These are phyloP conservation scores for Drosophila rubida DNA, from an alignment of 2,888 invertebrate genomes.

Conservation along the genomic window DNA sequence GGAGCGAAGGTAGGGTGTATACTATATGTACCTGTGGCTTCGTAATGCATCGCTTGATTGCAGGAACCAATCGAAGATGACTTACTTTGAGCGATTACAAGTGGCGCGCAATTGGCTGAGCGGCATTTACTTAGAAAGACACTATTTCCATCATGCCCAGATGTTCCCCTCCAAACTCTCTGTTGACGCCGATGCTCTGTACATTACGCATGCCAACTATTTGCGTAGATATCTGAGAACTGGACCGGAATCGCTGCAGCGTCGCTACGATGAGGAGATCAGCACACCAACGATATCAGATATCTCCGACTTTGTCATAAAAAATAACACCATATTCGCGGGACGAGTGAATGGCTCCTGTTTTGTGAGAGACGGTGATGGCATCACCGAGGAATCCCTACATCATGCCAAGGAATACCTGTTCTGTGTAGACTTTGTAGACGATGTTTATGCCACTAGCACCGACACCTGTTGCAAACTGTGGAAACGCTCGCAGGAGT, in stretches of 20 bases:
- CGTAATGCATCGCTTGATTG: not conserved
- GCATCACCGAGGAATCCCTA: slow-evolving; percentile 76
- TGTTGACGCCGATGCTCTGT: slow-evolving; percentile 85
- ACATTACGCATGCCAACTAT: slow-evolving; percentile 86
- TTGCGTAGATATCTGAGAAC: slow-evolving; percentile 77
- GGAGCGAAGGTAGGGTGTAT: slow-evolving; percentile 63
- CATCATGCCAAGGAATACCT: slow-evolving; percentile 79
- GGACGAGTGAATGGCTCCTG: slow-evolving; percentile 81
- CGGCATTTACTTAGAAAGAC: slow-evolving; percentile 86
- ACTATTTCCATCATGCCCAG: slow-evolving; percentile 84
- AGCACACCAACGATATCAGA: slow-evolving; percentile 69
- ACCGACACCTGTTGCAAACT: slow-evolving; percentile 78
- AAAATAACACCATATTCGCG: slow-evolving; percentile 78
- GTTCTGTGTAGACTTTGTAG: slow-evolving; percentile 79
- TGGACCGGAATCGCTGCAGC: slow-evolving; percentile 80
- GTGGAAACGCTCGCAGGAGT: slow-evolving; percentile 81
- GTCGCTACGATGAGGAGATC: slow-evolving; percentile 76
- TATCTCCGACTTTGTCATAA: slow-evolving; percentile 81
- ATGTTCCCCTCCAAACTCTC: slow-evolving; percentile 87
- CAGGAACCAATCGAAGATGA: slow-evolving; percentile 80
- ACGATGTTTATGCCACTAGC: slow-evolving; percentile 76
- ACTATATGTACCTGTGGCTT: not conserved
- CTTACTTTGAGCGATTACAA: slow-evolving; percentile 80
- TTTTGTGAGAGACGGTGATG: slow-evolving; percentile 74
- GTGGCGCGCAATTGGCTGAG: slow-evolving; percentile 86